Conservation (phyloP, 1,140 invertebrate species). For the Conus ventricosus region DNA sequence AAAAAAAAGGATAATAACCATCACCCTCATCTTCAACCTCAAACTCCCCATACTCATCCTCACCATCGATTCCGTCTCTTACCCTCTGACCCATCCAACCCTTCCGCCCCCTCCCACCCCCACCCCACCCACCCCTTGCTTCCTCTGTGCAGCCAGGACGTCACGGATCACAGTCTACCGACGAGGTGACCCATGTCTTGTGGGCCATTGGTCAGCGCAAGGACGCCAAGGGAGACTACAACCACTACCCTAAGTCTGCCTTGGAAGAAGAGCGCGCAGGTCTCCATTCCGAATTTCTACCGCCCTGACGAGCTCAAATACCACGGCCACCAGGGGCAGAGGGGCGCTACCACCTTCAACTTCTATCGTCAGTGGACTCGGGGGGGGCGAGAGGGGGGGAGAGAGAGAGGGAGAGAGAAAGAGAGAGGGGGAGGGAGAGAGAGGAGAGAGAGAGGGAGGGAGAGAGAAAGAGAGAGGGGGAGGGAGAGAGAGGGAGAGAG, state of each 20-base stretch:
- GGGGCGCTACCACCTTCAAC: constrained; percentile 87
- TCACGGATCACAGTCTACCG: constrained; percentile 89
- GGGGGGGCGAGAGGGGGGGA: not conserved
- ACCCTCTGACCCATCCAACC: too few relatives aligned
- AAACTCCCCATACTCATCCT: too few relatives aligned
- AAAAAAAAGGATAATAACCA: too few relatives aligned
- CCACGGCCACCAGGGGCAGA: constrained; percentile 86
- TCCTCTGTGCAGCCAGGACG: constrained; percentile 79
- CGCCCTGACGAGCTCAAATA: constrained; percentile 93
- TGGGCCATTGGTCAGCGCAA: constrained; percentile 92
- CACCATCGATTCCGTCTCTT: too few relatives aligned
- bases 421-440: too few relatives aligned
- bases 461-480: too few relatives aligned
- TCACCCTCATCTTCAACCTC: too few relatives aligned
- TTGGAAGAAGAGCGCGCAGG: constrained; percentile 76
- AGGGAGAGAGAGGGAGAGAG: too few relatives aligned
- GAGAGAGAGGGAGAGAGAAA: not conserved
- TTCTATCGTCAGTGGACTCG: constrained; percentile 83
- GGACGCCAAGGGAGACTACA: constrained; percentile 78
- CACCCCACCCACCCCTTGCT: too few relatives aligned
- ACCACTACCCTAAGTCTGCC: constrained; percentile 85
- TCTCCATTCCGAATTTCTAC: constrained; percentile 79
- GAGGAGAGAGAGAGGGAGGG: too few relatives aligned
- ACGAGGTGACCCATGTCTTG: constrained; percentile 92
- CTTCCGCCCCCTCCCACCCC: too few relatives aligned